phyloP scores from a whole-genome alignment of 2,113 vertebrate species.

The Mystacornis crossleyi region DNA sequence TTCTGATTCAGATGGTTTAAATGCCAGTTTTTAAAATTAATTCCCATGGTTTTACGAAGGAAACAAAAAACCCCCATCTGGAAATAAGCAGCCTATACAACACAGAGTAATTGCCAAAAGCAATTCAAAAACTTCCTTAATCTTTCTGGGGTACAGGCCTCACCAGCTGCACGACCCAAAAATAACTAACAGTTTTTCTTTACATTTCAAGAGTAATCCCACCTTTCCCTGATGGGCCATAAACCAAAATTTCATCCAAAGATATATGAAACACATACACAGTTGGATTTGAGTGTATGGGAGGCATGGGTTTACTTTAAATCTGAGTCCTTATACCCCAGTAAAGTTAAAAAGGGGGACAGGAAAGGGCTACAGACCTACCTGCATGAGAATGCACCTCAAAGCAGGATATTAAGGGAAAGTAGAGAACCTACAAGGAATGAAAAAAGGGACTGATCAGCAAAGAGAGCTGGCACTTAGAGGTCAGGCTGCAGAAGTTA shows the following conservation, averaged over 20 bases:
- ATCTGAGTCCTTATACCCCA: background rate
- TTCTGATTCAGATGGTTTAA: background rate
- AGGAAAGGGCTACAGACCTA: constrained; percentile 55
- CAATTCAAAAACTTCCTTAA: constrained; percentile 30
- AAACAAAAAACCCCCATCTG: background rate
- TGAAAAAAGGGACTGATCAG: constrained; percentile 54
- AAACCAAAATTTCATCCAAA: constrained; percentile 14
- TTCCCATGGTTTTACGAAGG: background rate
- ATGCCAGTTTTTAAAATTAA: background rate
- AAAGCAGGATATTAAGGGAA: constrained; percentile 59
- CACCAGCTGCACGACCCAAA: constrained; percentile 10
- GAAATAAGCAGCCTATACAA: constrained; percentile 18
- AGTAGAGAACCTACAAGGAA: constrained; percentile 66
- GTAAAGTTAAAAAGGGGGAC: background rate
- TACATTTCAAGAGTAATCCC: constrained; percentile 26
- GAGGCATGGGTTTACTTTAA: constrained; percentile 22
- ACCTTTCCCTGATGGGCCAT: background rate
- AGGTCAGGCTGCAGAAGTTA: constrained; percentile 4
- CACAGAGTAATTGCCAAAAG: background rate
- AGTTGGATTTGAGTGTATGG: background rate
- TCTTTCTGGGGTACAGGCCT: constrained; percentile 9
- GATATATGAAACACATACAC: constrained; percentile 50
- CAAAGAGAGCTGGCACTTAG: constrained; percentile 15
- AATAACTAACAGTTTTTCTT: constrained; percentile 10
- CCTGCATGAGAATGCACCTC: constrained; percentile 64